Evolutionary conservation across 2,113 vertebrate species (phyloP).

Genomic region (Ophthalmolycus amberensis): DNA sequence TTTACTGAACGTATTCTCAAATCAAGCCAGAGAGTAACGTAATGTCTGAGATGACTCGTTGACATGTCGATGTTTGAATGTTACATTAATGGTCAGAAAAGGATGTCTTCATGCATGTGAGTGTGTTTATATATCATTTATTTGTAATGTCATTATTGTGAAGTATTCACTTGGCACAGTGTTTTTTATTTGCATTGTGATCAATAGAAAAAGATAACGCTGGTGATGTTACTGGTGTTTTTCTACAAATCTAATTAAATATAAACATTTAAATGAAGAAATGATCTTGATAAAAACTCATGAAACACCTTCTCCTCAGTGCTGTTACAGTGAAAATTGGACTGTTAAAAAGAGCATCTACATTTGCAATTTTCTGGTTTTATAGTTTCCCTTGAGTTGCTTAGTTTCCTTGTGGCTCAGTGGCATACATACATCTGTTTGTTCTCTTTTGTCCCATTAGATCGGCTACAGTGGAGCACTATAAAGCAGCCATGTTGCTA

Average conservation of each 20-base stretch:
- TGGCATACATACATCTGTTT: neutral
- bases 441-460: constrained; percentile 15
- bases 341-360: too few species aligned
- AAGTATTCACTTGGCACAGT: neutral
- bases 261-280: neutral
- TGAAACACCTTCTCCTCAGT: neutral
- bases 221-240: neutral
- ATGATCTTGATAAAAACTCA: neutral
- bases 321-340: too few species aligned
- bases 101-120: neutral
- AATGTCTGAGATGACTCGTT: neutral
- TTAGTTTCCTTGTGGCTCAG: neutral
- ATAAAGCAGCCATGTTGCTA: constrained; percentile 86
- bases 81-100: neutral
- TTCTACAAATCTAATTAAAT: neutral
- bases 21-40: neutral
- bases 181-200: neutral
- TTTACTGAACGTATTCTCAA: neutral
- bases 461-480: constrained; percentile 71
- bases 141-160: neutral
- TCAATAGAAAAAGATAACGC: too few species aligned
- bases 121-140: neutral
- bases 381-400: neutral
- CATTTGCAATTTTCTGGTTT: neutral
- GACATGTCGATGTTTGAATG: neutral